A percentile compares a stretch with the other conserved stretches of the same genome.
phyloP scores from a whole-genome alignment of 2,888 invertebrate genomes.

The Cheiracanthium punctorium region DNA sequence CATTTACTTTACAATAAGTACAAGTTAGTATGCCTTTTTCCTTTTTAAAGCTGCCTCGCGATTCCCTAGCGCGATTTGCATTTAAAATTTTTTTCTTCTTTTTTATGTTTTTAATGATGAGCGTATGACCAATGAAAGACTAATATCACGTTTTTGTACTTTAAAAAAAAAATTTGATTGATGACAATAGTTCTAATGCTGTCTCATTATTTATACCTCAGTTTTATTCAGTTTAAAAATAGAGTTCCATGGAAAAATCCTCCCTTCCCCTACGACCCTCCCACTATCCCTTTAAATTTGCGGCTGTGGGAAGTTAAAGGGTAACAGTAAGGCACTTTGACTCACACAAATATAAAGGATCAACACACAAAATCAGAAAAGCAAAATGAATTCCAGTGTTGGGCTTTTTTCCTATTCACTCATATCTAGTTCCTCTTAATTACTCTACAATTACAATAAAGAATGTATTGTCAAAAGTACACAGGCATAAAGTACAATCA shows the following conservation, averaged over 20 bases:
- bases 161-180: slow-evolving; percentile 31
- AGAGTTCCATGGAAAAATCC: slow-evolving; percentile 39
- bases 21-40: slow-evolving; percentile 42
- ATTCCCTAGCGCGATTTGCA: slow-evolving; percentile 27
- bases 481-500: not conserved
- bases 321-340: slow-evolving; percentile 70
- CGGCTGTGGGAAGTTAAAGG: slow-evolving; percentile 59
- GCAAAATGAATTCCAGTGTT: slow-evolving; percentile 30
- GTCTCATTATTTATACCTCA: slow-evolving; percentile 33
- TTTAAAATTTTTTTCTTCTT: slow-evolving; percentile 9
- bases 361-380: slow-evolving; percentile 51
- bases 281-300: slow-evolving; percentile 34
- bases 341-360: slow-evolving; percentile 51
- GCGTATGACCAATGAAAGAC: slow-evolving; percentile 67
- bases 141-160: slow-evolving; percentile 68
- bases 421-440: not conserved
- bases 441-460: not conserved
- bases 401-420: slow-evolving; percentile 40
- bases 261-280: slow-evolving; percentile 48
- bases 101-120: slow-evolving; percentile 35
- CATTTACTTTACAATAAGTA: slow-evolving; percentile 66
- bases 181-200: slow-evolving; percentile 44
- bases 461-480: not conserved
- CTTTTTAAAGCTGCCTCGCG: slow-evolving; percentile 62
- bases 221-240: slow-evolving; percentile 49